Conservation (phyloP, 2,113 vertebrate species). For the Turdus rufiventris region DNA sequence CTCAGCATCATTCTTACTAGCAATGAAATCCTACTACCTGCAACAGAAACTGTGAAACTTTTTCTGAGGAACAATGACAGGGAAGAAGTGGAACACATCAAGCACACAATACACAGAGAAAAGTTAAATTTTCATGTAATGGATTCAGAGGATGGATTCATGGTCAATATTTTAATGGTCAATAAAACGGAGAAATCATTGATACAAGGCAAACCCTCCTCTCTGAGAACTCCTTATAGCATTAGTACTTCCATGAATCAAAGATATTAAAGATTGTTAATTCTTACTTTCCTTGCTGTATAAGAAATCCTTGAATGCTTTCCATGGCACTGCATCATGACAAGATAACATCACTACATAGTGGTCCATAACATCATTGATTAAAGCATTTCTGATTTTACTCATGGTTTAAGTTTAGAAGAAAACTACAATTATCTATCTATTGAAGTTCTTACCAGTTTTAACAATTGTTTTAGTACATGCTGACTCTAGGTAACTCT, state of each 20-base stretch:
- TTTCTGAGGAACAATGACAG: neutral
- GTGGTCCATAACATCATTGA: neutral
- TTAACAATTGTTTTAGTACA: neutral
- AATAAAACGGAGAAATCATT: neutral
- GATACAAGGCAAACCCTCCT: neutral
- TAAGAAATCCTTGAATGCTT: neutral
- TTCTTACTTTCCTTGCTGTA: neutral
- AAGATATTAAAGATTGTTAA: neutral
- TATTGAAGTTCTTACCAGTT: neutral
- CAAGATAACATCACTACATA: neutral
- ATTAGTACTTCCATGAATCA: neutral
- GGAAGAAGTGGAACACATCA: neutral
- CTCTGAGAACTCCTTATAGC: neutral
- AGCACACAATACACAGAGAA: accelerated
- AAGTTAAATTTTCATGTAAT: neutral
- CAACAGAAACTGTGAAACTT: neutral
- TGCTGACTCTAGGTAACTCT: neutral
- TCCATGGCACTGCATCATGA: neutral
- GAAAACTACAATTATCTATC: neutral
- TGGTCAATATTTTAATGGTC: neutral
- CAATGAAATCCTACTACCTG: neutral
- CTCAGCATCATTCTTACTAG: neutral
- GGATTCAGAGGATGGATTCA: neutral
- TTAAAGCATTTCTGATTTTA: neutral
- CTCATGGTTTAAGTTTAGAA: neutral